A percentile compares a stretch with the other conserved stretches of the same genome.
Conservation (phyloP, 2,113 vertebrate species). For the Conger conger region DNA sequence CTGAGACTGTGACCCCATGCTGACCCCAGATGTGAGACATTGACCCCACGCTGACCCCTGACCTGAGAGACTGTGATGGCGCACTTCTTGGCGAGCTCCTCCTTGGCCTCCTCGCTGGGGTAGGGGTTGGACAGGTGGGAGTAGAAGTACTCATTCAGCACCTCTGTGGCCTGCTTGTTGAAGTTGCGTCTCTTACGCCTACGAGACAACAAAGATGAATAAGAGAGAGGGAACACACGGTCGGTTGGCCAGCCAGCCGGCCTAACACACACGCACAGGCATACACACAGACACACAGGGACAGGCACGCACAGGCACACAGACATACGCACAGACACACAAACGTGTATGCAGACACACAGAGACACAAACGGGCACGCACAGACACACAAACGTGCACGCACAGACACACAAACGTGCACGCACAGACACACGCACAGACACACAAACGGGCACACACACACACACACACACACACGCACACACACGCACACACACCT, state of each 20-base stretch:
- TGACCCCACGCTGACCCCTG: background rate
- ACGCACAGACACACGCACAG: too few species aligned
- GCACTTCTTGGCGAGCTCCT: constrained; percentile 86
- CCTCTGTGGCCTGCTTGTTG: constrained; percentile 88
- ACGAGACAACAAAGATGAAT: constrained; percentile 12
- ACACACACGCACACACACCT: too few species aligned
- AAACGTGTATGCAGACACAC: background rate
- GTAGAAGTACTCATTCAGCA: constrained; percentile 90
- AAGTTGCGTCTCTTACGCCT: constrained; percentile 85
- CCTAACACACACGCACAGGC: background rate
- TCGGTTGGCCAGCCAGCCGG: too few species aligned
- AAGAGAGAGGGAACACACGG: background rate
- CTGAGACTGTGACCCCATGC: background rate
- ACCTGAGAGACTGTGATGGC: constrained; percentile 85
- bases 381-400: too few species aligned
- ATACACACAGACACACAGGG: background rate
- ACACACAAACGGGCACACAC: too few species aligned
- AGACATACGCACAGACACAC: background rate
- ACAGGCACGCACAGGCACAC: background rate
- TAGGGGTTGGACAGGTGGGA: constrained; percentile 89
- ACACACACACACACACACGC: too few species aligned
- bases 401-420: too few species aligned
- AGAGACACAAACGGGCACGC: too few species aligned
- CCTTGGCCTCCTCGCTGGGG: constrained; percentile 89
- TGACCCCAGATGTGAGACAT: background rate